phyloP scores from a whole-genome alignment of 2,888 invertebrate species.

The Caenorhabditis japonica region DNA sequence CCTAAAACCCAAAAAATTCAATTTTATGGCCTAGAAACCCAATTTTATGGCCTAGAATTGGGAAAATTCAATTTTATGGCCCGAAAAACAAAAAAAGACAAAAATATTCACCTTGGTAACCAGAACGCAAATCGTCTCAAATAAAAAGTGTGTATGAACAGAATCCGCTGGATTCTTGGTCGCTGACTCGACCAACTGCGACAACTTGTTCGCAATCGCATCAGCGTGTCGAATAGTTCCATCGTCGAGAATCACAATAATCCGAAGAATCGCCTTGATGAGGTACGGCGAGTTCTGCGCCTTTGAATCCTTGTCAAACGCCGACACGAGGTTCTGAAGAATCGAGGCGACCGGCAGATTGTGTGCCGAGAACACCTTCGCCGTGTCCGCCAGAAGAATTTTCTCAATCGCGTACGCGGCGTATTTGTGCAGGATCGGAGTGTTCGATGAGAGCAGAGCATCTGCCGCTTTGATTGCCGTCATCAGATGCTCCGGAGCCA shows the following conservation, averaged over 20 bases:
- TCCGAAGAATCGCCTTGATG: slow-evolving; percentile 86
- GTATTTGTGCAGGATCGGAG: slow-evolving; percentile 84
- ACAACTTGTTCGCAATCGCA: slow-evolving; percentile 65
- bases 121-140: slow-evolving; percentile 90
- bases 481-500: slow-evolving; percentile 86
- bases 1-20: too few relatives aligned
- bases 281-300: slow-evolving; percentile 95
- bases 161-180: slow-evolving; percentile 85
- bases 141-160: slow-evolving; percentile 97
- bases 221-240: slow-evolving; percentile 64
- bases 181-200: slow-evolving; percentile 63
- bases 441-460: slow-evolving; percentile 43
- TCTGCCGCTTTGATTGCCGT: slow-evolving; percentile 80
- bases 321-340: slow-evolving; percentile 85
- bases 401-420: slow-evolving; percentile 93
- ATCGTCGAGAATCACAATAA: slow-evolving; percentile 69
- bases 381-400: slow-evolving; percentile 81
- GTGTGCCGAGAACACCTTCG: slow-evolving; percentile 80
- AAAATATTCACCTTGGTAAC: slow-evolving; percentile 78
- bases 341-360: slow-evolving; percentile 84
- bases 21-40: too few relatives aligned
- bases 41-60: too few relatives aligned
- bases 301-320: slow-evolving; percentile 81
- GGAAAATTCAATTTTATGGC: neutral
- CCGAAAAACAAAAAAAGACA: too few relatives aligned